Conservation (phyloP, 2,113 vertebrate genomes). For the Barbus barbus region DNA sequence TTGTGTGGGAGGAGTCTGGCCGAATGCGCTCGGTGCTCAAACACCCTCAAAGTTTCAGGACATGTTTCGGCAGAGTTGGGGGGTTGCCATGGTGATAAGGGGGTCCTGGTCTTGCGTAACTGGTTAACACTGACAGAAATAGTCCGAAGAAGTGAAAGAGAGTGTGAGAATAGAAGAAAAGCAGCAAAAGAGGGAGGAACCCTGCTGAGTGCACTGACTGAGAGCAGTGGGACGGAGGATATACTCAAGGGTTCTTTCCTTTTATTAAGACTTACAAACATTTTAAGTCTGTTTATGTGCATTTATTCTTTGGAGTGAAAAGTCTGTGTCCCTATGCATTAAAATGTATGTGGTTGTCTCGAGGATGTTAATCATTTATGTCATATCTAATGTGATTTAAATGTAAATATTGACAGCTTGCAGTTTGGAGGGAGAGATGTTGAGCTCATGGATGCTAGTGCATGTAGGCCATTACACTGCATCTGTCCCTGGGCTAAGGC, state of each 20-base stretch:
- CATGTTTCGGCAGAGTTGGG: slow-evolving; percentile 44
- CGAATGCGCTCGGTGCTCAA: slow-evolving; percentile 6
- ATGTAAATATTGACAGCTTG: neutral
- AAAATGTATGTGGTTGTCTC: neutral
- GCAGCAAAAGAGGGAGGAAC: slow-evolving; percentile 33
- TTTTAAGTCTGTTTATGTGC: neutral
- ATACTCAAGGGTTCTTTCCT: neutral
- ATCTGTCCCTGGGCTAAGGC: slow-evolving; percentile 29
- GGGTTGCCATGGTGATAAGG: slow-evolving; percentile 51
- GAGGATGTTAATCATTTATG: neutral
- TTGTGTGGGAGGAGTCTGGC: slow-evolving; percentile 21
- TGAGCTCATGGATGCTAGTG: neutral
- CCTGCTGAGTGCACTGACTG: slow-evolving; percentile 35
- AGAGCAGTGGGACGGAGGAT: neutral
- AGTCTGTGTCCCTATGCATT: neutral
- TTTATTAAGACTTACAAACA: too few relatives aligned
- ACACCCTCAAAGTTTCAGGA: slow-evolving; percentile 23
- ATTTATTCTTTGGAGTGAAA: neutral
- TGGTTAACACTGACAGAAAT: slow-evolving; percentile 47
- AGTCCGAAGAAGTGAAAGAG: slow-evolving; percentile 44
- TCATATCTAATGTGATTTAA: slow-evolving; percentile 15
- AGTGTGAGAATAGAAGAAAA: slow-evolving; percentile 30
- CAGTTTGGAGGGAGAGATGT: neutral
- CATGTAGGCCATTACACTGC: slow-evolving; percentile 40
- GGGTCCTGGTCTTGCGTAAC: slow-evolving; percentile 47